Percentiles rank a stretch among this genome's conserved stretches.
Conservation (phyloP, 2,113 vertebrate genomes). For the Fulica atra region DNA sequence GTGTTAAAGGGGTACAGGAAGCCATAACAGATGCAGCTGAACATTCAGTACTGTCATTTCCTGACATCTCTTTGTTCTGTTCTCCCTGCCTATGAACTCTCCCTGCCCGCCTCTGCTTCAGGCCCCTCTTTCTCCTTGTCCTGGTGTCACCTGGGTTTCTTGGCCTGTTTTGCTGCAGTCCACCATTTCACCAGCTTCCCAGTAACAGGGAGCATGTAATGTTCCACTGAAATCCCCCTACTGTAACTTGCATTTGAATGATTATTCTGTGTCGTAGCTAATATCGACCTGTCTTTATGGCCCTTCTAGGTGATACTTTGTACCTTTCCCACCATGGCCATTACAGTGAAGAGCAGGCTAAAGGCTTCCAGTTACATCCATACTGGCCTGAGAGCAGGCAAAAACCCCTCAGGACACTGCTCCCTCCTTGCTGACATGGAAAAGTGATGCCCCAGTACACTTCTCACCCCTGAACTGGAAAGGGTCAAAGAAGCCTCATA, state of each 20-base stretch:
- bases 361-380: neutral
- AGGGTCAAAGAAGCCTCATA: neutral
- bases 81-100: neutral
- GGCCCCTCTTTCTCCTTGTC: neutral
- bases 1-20: neutral
- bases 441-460: neutral
- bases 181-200: neutral
- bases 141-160: neutral
- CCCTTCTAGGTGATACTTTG: neutral
- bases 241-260: neutral
- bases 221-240: neutral
- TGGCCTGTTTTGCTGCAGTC: neutral
- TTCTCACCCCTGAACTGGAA: neutral
- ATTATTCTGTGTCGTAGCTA: neutral
- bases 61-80: neutral
- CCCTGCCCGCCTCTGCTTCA: neutral
- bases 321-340: neutral
- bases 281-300: neutral
- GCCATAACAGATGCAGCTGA: neutral
- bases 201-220: neutral
- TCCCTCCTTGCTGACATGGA: neutral
- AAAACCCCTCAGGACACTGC: neutral
- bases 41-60: neutral
- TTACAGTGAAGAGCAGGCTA: neutral
- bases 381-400: neutral